Evolutionary conservation across 2,797 vertebrate species (phyloP).

Genomic region (Pterois miles): DNA sequence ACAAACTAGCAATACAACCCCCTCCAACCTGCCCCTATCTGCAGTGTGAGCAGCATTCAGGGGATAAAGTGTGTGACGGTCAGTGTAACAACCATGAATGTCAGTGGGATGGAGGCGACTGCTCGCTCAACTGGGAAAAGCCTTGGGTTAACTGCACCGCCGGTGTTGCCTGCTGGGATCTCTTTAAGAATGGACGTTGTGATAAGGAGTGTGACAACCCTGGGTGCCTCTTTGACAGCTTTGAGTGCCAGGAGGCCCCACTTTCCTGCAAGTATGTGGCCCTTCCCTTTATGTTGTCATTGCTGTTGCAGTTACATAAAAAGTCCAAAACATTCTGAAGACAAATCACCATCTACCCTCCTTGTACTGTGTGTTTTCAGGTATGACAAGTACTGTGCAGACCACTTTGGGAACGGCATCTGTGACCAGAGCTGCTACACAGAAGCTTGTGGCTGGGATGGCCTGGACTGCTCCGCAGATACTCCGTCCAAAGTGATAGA

Average conservation of each 20-base stretch:
- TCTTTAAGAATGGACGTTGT: conserved; percentile 84
- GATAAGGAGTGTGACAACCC: conserved; percentile 83
- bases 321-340: background rate
- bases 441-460: conserved; percentile 94
- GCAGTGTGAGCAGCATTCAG: conserved; percentile 79
- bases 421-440: conserved; percentile 94
- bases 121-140: conserved; percentile 86
- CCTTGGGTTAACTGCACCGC: conserved; percentile 91
- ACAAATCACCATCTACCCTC: conserved; percentile 13
- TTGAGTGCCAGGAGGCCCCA: conserved; percentile 85
- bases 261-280: conserved; percentile 88
- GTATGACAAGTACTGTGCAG: conserved; percentile 92
- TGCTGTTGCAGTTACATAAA: background rate
- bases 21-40: conserved; percentile 67
- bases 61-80: conserved; percentile 87
- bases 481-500: conserved; percentile 81
- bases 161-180: conserved; percentile 86
- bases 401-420: conserved; percentile 89
- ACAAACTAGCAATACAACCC: rapidly evolving
- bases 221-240: conserved; percentile 85
- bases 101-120: conserved; percentile 94
- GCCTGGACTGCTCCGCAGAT: conserved; percentile 89
- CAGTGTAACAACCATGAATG: conserved; percentile 91
- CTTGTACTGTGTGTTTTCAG: conserved; percentile 72
- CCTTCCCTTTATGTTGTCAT: background rate